Percentiles rank a stretch among this genome's conserved stretches.
These are phyloP conservation scores for Okamejei kenojei DNA, from an alignment of 2,797 vertebrate species.

Conservation along the genomic window DNA sequence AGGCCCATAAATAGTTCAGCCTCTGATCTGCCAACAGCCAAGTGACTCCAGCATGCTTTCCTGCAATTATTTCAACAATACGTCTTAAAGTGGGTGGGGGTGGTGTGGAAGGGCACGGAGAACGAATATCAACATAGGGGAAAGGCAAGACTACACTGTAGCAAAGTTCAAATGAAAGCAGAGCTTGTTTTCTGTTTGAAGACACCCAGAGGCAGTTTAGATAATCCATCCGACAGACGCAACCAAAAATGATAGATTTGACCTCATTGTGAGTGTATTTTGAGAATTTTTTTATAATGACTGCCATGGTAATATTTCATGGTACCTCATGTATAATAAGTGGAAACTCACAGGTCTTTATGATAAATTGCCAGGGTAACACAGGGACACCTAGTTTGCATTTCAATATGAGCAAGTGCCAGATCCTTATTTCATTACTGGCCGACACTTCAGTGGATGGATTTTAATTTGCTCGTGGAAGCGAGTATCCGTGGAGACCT, in stretches of 20 bases:
- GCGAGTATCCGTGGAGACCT: conserved; percentile 65
- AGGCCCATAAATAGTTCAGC: conserved; percentile 59
- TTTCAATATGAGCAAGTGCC: conserved; percentile 85
- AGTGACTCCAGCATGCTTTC: conserved; percentile 48
- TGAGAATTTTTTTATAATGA: conserved; percentile 79
- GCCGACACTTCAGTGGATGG: conserved; percentile 82
- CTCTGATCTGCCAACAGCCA: conserved; percentile 50
- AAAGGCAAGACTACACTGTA: conserved; percentile 58
- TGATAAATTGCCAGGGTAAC: conserved; percentile 89
- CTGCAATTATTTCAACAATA: conserved; percentile 45
- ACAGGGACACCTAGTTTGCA: conserved; percentile 87
- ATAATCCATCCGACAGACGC: conserved; percentile 60
- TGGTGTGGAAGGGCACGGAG: conserved; percentile 49
- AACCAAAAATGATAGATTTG: conserved; percentile 73
- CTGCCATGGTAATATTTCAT: conserved; percentile 80
- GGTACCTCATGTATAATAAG: conserved; percentile 90
- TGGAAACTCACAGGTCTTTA: conserved; percentile 75
- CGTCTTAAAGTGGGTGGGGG: conserved; percentile 43
- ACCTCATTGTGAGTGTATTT: conserved; percentile 74
- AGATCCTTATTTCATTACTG: conserved; percentile 92
- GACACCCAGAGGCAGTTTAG: conserved; percentile 67
- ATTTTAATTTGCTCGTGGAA: conserved; percentile 82
- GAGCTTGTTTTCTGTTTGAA: conserved; percentile 46
- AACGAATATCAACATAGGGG: conserved; percentile 48
- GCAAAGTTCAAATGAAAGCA: conserved; percentile 54